A percentile compares a stretch with the other conserved stretches of the same genome.
Evolutionary conservation across 2,113 vertebrate genomes (phyloP).

Genomic region (Emydura subglobosa): DNA sequence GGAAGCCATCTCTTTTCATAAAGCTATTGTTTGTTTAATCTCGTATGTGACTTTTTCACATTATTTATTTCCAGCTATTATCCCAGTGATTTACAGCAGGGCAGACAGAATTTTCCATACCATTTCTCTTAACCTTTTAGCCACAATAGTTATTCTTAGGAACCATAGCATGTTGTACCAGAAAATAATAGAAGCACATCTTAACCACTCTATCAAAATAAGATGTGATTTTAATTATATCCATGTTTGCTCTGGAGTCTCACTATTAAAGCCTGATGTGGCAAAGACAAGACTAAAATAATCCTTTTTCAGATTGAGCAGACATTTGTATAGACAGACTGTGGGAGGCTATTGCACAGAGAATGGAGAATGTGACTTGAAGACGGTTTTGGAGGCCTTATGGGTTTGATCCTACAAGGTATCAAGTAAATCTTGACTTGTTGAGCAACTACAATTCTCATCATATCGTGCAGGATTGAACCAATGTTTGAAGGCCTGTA

Average conservation of each 20-base stretch:
- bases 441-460: not conserved
- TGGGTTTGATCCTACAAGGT: not conserved
- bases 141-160: not conserved
- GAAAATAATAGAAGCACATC: not conserved
- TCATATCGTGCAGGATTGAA: not conserved
- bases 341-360: not conserved
- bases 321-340: not conserved
- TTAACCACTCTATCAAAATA: not conserved
- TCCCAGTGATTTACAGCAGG: not conserved
- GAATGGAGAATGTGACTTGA: not conserved
- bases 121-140: conserved; percentile 21
- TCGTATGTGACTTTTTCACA: not conserved
- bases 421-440: not conserved
- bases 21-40: not conserved
- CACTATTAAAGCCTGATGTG: not conserved
- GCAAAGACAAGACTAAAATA: not conserved
- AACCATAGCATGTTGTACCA: not conserved
- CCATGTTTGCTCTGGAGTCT: not conserved
- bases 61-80: conserved; percentile 14
- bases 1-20: not conserved
- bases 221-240: conserved; percentile 9
- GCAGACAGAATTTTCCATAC: not conserved
- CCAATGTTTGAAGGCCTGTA: not conserved
- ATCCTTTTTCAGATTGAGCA: not conserved
- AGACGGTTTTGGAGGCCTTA: not conserved